A percentile compares a stretch with the other conserved stretches of the same genome.
Evolutionary conservation across 2,888 invertebrate species (phyloP).

Genomic region (Dasypolia templi): DNA sequence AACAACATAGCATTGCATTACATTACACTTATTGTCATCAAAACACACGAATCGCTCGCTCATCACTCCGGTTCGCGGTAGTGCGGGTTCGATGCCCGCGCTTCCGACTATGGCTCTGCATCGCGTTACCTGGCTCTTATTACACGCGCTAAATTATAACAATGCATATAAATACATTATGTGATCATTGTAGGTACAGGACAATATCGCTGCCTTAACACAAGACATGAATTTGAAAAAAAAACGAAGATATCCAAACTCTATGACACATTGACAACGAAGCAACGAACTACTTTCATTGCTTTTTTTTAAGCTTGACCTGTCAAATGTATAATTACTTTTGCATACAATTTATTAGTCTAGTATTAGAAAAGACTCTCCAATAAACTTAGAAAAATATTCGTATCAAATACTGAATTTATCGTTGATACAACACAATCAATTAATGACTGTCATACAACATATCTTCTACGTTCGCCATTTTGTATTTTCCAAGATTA

Average conservation of each 20-base stretch:
- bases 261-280: conserved; percentile 9
- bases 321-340: conserved; percentile 23
- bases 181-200: conserved; percentile 30
- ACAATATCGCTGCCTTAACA: background rate
- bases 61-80: conserved; percentile 74
- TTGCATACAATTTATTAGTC: conserved; percentile 21
- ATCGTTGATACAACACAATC: conserved; percentile 29
- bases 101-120: conserved; percentile 81
- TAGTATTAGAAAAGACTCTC: conserved; percentile 33
- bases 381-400: conserved; percentile 50
- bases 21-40: conserved; percentile 62
- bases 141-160: conserved; percentile 64
- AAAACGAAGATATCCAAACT: background rate
- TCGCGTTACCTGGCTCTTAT: conserved; percentile 65
- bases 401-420: conserved; percentile 38
- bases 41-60: conserved; percentile 66
- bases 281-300: conserved; percentile 7
- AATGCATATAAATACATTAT: conserved; percentile 51
- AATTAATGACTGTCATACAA: conserved; percentile 43
- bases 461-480: conserved; percentile 21
- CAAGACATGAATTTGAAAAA: conserved; percentile 17
- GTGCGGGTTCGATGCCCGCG: conserved; percentile 81
- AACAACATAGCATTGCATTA: conserved; percentile 54
- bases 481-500: conserved; percentile 52
- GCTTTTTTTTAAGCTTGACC: background rate